phyloP scores from a whole-genome alignment of 2,888 invertebrate genomes.

The Cancer borealis region DNA sequence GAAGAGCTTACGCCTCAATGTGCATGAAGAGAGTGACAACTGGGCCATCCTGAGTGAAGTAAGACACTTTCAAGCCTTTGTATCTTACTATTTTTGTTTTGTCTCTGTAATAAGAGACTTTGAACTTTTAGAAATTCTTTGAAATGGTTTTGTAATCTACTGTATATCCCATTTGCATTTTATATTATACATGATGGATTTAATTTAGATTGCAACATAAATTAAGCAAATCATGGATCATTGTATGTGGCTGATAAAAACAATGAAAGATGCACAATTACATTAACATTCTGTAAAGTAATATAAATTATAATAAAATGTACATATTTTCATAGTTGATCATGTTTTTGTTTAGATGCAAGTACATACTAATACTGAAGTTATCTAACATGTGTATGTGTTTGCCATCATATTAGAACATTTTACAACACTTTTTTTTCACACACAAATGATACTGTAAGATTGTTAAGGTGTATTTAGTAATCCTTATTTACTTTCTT shows the following conservation, averaged over 20 bases:
- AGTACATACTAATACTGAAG: too few species aligned
- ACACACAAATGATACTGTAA: background rate
- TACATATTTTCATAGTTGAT: too few species aligned
- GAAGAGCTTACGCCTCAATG: constrained; percentile 87
- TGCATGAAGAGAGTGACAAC: constrained; percentile 89
- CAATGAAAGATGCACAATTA: too few species aligned
- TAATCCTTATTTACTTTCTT: background rate
- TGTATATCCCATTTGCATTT: background rate
- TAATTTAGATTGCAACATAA: background rate
- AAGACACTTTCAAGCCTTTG: background rate
- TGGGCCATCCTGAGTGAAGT: constrained; percentile 97
- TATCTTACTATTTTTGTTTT: background rate
- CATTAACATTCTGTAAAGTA: too few species aligned
- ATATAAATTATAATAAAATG: too few species aligned
- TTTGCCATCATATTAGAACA: too few species aligned
- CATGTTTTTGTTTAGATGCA: too few species aligned
- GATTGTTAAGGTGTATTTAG: background rate
- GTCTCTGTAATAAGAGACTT: background rate
- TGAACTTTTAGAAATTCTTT: background rate
- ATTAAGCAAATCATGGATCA: too few species aligned
- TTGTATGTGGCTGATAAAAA: too few species aligned
- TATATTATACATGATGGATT: background rate
- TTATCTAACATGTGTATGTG: too few species aligned
- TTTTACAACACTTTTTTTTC: background rate
- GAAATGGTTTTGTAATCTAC: background rate